Evolutionary conservation across 2,797 vertebrate genomes (phyloP).

Genomic region (Pangasius krempfi): DNA sequence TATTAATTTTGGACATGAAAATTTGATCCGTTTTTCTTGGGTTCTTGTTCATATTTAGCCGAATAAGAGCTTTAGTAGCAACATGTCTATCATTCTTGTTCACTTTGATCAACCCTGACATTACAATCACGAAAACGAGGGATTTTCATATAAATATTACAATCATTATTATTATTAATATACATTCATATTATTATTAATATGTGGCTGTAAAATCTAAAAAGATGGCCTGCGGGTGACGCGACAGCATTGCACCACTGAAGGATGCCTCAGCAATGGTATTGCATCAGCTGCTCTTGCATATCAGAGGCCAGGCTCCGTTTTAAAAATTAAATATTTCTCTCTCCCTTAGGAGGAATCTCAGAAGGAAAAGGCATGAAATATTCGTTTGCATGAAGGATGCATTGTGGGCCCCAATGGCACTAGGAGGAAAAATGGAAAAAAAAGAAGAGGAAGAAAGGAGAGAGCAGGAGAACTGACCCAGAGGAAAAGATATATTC

Average conservation of each 20-base stretch:
- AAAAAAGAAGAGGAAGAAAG: neutral
- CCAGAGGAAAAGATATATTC: conserved; percentile 12
- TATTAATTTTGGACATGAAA: neutral
- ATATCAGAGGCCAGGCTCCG: conserved; percentile 7
- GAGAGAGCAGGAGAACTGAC: conserved; percentile 19
- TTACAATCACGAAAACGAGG: neutral
- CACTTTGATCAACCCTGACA: neutral
- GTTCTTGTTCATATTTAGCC: neutral
- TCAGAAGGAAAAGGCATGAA: conserved; percentile 43
- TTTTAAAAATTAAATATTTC: conserved; percentile 37
- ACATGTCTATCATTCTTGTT: neutral
- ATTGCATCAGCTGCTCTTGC: conserved; percentile 32
- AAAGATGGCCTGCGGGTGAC: neutral
- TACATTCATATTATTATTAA: neutral
- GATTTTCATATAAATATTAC: too few species aligned
- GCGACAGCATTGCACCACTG: neutral
- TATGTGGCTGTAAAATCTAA: neutral
- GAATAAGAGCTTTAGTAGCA: neutral
- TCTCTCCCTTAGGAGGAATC: conserved; percentile 17
- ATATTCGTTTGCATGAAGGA: conserved; percentile 49
- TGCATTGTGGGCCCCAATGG: conserved; percentile 28
- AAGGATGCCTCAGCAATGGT: neutral
- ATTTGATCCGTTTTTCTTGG: neutral
- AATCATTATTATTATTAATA: neutral
- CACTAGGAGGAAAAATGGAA: neutral